Evolutionary conservation across 2,113 vertebrate genomes (phyloP), one percentile per base, ranked within the genome.

Genomic region (Percopsis transmontana): DNA sequence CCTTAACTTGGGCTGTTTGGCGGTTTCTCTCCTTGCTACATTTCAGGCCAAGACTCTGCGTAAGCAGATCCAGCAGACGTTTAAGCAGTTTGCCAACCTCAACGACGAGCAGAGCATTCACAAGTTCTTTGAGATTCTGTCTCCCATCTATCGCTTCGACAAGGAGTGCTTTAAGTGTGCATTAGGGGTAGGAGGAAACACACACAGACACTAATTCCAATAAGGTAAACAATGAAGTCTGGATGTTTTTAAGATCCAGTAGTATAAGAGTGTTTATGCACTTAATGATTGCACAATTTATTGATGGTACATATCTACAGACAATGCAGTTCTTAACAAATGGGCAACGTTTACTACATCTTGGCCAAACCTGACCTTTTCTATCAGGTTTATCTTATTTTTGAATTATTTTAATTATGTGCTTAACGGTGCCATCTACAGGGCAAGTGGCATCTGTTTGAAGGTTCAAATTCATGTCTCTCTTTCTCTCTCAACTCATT

Each of bases 81-180:
- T 99, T 72, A 95, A 97, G 77, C 96, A 96, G 58, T 99, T 98
- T 65, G 96, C 97, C 85, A 97, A 97, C 88, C 93, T 97, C 70
- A 97, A 97, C 0, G 94, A 98, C 78, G 96, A 98, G 87, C 96
- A 99, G 91, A 97, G 97, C 88, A 98, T 99, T 84, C 86, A 97
- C 89, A 99, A 97, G 60, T 99, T 99, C 91, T 99, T 99, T 66
- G 97, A 99, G 84, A 97, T 99, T 63, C 93, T 99, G 48, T 94
- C 95, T 27, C 96, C 96, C 0, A 94, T 98, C 72, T 96, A 97
- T 88, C 93, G 94, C 91, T 99, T 96, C 66, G 97, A 99, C 85
- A 98, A 99, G 76, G 97, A 99, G 80, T 98, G 95, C 90, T 99
- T 98, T 91, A 99, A 99, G 81, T 99, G 97, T 80, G 97, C 96